Conservation (phyloP, 64 coral and sea anemone species). For the Cladopsammia gracilis region DNA sequence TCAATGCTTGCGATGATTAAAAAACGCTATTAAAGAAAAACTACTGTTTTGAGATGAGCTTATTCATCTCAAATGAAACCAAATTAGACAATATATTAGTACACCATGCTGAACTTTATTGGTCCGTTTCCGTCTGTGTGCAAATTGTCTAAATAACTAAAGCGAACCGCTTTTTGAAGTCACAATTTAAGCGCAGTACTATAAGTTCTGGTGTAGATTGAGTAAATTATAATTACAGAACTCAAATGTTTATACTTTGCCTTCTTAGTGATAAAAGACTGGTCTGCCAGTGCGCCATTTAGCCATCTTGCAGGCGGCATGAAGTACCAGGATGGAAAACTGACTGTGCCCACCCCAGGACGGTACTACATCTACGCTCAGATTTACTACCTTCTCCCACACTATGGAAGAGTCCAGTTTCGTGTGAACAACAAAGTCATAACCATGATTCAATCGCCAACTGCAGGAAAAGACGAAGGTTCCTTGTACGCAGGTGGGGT, state of each 20-base stretch:
- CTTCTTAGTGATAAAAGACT: background rate
- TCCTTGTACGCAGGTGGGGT: background rate
- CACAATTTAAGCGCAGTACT: background rate
- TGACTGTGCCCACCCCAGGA: background rate
- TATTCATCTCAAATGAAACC: too few relatives aligned
- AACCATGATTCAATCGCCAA: background rate
- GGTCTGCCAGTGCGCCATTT: background rate
- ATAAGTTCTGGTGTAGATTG: background rate
- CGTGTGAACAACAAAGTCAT: background rate
- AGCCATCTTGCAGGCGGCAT: conserved; percentile 11
- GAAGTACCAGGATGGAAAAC: background rate
- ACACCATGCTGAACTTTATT: too few relatives aligned
- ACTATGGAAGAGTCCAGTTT: background rate
- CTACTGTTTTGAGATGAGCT: too few relatives aligned
- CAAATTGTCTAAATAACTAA: too few relatives aligned
- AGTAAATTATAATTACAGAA: background rate
- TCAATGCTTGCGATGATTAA: too few relatives aligned
- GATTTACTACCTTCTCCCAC: background rate
- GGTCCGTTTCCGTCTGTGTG: too few relatives aligned
- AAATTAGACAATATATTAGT: too few relatives aligned
- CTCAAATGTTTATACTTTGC: background rate
- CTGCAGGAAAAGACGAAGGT: too few relatives aligned
- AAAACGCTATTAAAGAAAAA: too few relatives aligned
- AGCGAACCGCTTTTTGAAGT: too few relatives aligned
- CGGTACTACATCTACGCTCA: background rate